Evolutionary conservation across 2,888 invertebrate species (phyloP), one percentile per base, ranked within the genome.

Genomic region (Lasioglossum morio): DNA sequence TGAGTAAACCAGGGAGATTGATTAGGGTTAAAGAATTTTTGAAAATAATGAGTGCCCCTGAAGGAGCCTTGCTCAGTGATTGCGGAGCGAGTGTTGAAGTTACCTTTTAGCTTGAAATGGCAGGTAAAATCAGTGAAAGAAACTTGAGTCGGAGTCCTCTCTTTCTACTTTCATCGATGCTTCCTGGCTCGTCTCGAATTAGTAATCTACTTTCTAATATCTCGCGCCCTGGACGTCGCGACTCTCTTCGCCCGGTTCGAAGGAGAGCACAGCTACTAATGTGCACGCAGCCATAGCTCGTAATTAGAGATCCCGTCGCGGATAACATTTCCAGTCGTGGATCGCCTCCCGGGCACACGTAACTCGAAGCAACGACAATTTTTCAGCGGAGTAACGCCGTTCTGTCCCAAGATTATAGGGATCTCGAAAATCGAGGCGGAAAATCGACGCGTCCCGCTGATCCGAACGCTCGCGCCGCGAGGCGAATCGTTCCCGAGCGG

Each of bases 301-400:
- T 91, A 91, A 91, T 91, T 88, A 88, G 87, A 91, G 90, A 89
- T 82, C 78, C 34, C 90, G 76, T 84, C 82, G 86, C 82, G 90
- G 87, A 91, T 91, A 91, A 90, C 80, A 76, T 91, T 91, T 87
- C 90, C 53, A 70, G 77, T 66, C 70, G 74, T 74, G 80, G 78
- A 37, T 82, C 82, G 84, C 63, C 69, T 69, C 79, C 77, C 72
- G 53, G 80, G 74, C 70, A 43, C n/a, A 30, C 74, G 85, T 90
- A 87, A 90, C 87, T 87, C 85, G 87, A 90, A 46, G 79, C 82
- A 89, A 30, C 73, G 30, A 30, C 10, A 69, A 63, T 78, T 86
- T 73, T 76, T 72, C 23, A 73, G 5, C 30, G 5, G 48, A 43
- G 43, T 53, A 80, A 81, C 69, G 27, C 76, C 78, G 81, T 79